These are phyloP conservation scores for Lipotes vexillifer DNA, from an alignment of 2,113 vertebrate genomes.

Conservation along the genomic window DNA sequence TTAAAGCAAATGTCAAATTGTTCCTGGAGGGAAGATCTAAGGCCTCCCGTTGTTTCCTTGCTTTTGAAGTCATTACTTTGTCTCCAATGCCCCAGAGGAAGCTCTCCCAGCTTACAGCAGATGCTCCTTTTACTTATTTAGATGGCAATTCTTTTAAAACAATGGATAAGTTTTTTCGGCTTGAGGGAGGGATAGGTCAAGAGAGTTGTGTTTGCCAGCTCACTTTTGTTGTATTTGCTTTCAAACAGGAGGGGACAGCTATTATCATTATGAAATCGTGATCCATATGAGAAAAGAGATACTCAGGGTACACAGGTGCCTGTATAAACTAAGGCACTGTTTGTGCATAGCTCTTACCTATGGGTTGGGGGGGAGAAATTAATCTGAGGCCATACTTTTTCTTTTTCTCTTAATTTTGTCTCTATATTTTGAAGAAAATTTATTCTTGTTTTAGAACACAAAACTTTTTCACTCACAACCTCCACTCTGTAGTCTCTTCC, in stretches of 20 bases:
- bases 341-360: background rate
- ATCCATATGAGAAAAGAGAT: background rate
- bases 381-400: background rate
- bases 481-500: background rate
- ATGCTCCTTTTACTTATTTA: background rate
- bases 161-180: too few relatives aligned
- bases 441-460: background rate
- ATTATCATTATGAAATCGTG: background rate
- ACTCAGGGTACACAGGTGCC: fast-evolving
- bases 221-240: background rate
- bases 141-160: background rate
- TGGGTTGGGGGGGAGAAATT: background rate
- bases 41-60: background rate
- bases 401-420: background rate
- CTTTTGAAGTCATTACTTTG: background rate
- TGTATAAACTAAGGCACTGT: fast-evolving
- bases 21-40: background rate
- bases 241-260: background rate
- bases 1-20: background rate
- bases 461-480: background rate
- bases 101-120: background rate
- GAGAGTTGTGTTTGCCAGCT: fast-evolving
- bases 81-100: background rate
- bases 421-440: background rate
- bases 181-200: too few relatives aligned